Conservation (phyloP, 2,888 invertebrate genomes). For the Autographa pulchrina region DNA sequence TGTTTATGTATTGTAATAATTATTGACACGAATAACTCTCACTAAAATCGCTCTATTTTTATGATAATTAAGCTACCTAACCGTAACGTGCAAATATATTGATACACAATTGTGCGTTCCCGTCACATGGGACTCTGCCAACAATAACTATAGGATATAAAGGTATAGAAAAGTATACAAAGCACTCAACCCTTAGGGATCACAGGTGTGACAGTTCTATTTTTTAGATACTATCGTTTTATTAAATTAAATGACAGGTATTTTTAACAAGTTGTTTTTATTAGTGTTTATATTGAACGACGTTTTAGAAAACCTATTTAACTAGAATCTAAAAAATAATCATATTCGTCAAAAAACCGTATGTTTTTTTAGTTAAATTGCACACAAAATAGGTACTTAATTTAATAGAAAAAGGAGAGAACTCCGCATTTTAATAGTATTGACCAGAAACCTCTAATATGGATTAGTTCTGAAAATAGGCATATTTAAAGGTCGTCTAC, state of each 20-base stretch:
- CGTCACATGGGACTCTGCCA: slow-evolving; percentile 9
- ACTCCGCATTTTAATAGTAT: too few species aligned
- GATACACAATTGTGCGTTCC: neutral
- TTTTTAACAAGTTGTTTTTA: neutral
- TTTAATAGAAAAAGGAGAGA: too few species aligned
- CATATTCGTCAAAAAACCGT: too few species aligned
- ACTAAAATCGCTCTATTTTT: neutral
- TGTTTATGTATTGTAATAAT: neutral
- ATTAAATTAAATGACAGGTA: slow-evolving; percentile 45
- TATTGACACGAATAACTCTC: neutral
- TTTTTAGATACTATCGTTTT: slow-evolving; percentile 23
- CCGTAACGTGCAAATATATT: neutral
- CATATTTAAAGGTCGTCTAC: neutral
- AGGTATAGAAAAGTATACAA: slow-evolving; percentile 9
- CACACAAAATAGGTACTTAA: too few species aligned
- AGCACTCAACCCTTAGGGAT: slow-evolving; percentile 25
- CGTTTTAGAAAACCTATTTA: neutral
- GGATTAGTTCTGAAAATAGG: neutral
- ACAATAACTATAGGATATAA: neutral
- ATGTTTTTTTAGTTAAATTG: too few species aligned
- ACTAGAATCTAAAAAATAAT: too few species aligned
- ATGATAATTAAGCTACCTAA: neutral
- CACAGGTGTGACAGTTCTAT: slow-evolving; percentile 23
- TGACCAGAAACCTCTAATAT: too few species aligned
- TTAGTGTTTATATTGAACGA: neutral